These are phyloP conservation scores for Nothocercus nigrocapillus DNA, from an alignment of 2,113 vertebrate species.

Conservation along the genomic window DNA sequence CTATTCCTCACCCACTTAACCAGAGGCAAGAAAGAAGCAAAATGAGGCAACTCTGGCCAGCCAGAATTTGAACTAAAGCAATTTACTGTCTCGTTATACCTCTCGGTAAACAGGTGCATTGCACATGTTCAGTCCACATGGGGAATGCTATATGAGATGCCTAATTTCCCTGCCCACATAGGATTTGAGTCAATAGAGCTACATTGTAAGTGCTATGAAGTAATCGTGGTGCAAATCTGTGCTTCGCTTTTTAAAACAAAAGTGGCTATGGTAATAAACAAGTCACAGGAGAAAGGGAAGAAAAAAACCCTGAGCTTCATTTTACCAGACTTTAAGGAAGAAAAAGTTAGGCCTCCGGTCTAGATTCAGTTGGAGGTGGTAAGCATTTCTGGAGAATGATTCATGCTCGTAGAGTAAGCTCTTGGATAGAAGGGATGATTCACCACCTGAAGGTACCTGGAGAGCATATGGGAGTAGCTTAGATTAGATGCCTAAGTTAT, in stretches of 20 bases:
- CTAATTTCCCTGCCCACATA: background rate
- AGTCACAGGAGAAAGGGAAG: background rate
- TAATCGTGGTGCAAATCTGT: background rate
- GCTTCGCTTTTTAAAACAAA: background rate
- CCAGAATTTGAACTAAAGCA: background rate
- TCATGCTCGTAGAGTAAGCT: slow-evolving; percentile 16
- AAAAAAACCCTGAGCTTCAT: background rate
- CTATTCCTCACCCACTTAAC: background rate
- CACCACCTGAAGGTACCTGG: slow-evolving; percentile 6
- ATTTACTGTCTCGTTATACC: background rate
- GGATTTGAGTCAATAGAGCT: background rate
- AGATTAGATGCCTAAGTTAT: background rate
- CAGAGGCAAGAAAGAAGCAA: background rate
- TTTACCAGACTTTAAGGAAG: background rate
- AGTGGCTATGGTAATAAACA: background rate
- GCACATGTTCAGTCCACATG: background rate
- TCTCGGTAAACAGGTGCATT: background rate
- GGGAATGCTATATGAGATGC: background rate
- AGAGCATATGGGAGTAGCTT: background rate
- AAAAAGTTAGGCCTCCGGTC: background rate
- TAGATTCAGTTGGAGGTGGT: background rate
- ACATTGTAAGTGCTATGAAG: background rate
- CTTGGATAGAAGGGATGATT: slow-evolving; percentile 44
- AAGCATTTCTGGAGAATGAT: slow-evolving; percentile 1
- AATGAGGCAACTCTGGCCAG: background rate